A percentile compares a stretch with the other conserved stretches of the same genome.
Evolutionary conservation across 1,140 invertebrate species (phyloP).

Genomic region (Danaus melanippus): DNA sequence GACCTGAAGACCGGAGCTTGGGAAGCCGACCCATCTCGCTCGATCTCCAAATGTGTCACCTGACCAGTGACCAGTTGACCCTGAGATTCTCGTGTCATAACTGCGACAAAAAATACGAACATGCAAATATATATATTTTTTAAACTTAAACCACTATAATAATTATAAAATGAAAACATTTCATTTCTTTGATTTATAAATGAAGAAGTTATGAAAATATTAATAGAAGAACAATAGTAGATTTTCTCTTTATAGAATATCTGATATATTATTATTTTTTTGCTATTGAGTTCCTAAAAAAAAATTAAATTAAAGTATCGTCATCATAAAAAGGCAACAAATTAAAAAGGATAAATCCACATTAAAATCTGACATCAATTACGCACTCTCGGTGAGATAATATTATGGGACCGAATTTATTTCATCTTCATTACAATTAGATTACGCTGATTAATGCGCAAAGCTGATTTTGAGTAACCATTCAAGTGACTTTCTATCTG

Average conservation of each 20-base stretch:
- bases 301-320: background rate
- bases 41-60: slow-evolving; percentile 74
- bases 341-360: slow-evolving; percentile 10
- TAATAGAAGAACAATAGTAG: too few species aligned
- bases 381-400: slow-evolving; percentile 19
- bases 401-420: slow-evolving; percentile 21
- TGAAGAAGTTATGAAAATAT: too few species aligned
- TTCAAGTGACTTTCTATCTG: slow-evolving; percentile 15
- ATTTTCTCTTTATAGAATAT: too few species aligned
- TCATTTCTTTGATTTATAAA: too few species aligned
- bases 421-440: slow-evolving; percentile 24
- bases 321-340: slow-evolving; percentile 5
- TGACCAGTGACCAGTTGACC: slow-evolving; percentile 74
- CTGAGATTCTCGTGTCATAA: slow-evolving; percentile 75
- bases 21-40: slow-evolving; percentile 72
- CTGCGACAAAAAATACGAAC: slow-evolving; percentile 60
- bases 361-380: slow-evolving; percentile 20
- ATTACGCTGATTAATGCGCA: slow-evolving; percentile 25
- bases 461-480: slow-evolving; percentile 16
- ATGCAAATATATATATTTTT: slow-evolving; percentile 1
- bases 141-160: background rate
- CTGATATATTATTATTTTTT: too few species aligned
- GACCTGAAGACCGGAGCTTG: slow-evolving; percentile 77
- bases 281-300: too few species aligned
- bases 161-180: too few species aligned